Percentiles rank a stretch among this genome's conserved stretches.
Conservation (phyloP, 2,888 invertebrate species). For the Chrysolina oricalcia region DNA sequence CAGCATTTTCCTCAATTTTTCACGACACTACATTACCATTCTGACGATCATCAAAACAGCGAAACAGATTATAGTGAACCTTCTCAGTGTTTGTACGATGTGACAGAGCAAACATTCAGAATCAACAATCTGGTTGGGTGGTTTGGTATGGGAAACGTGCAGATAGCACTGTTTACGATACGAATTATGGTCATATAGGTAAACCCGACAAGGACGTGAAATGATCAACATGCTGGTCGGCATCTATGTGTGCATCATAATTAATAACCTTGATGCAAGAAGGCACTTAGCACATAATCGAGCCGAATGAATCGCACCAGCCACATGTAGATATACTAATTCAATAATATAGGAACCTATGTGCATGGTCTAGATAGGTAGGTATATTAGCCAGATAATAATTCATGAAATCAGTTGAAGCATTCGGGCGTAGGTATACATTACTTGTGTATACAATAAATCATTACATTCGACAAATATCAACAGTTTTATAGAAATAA, state of each 20-base stretch:
- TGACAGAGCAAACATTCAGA: constrained; percentile 65
- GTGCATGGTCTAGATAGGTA: constrained; percentile 1
- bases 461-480: too few species aligned
- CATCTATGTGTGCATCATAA: constrained; percentile 57
- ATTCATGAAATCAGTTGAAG: too few species aligned
- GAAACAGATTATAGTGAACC: constrained; percentile 59
- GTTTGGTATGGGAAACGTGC: constrained; percentile 59
- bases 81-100: constrained; percentile 63
- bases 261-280: constrained; percentile 57
- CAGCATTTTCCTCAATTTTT: constrained; percentile 22
- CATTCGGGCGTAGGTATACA: too few species aligned
- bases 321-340: background rate
- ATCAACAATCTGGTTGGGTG: constrained; percentile 64
- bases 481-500: too few species aligned
- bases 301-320: constrained; percentile 23
- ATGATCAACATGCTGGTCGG: constrained; percentile 63
- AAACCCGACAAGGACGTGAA: constrained; percentile 64
- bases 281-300: constrained; percentile 55
- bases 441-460: too few species aligned
- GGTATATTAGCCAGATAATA: background rate
- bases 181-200: constrained; percentile 66
- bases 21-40: constrained; percentile 21
- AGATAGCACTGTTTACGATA: constrained; percentile 64
- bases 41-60: too few species aligned
- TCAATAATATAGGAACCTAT: constrained; percentile 21